Conservation (phyloP, 2,797 vertebrate species). For the Smutsia temminckii region DNA sequence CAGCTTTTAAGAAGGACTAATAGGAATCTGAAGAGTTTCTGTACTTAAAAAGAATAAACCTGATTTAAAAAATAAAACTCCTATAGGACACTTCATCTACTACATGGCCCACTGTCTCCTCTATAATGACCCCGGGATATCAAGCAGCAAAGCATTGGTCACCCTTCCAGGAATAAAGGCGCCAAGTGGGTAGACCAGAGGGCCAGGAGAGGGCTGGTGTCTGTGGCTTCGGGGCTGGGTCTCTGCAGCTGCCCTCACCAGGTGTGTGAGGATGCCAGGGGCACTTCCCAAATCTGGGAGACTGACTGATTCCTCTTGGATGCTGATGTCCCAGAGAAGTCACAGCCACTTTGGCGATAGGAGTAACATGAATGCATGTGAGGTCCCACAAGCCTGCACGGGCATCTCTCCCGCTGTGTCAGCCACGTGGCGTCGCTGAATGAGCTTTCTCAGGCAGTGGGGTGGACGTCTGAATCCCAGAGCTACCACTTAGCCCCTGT, state of each 20-base stretch:
- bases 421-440: accelerated
- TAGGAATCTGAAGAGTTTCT: not conserved
- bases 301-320: not conserved
- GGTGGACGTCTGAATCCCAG: not conserved
- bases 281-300: not conserved
- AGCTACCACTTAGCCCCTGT: not conserved
- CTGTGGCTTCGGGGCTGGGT: accelerated
- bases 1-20: not conserved
- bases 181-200: not conserved
- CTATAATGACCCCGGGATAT: not conserved
- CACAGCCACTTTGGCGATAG: not conserved
- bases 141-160: not conserved
- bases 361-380: not conserved
- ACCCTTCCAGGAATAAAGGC: not conserved
- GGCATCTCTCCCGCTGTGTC: not conserved
- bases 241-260: accelerated
- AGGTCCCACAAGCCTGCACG: not conserved
- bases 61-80: not conserved
- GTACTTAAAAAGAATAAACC: not conserved
- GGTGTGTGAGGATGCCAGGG: not conserved
- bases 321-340: not conserved
- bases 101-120: not conserved
- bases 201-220: not conserved
- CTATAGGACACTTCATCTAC: not conserved
- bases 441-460: not conserved